phyloP scores from a whole-genome alignment of 1,140 invertebrate species.

The Pseudomyrmex sp. region DNA sequence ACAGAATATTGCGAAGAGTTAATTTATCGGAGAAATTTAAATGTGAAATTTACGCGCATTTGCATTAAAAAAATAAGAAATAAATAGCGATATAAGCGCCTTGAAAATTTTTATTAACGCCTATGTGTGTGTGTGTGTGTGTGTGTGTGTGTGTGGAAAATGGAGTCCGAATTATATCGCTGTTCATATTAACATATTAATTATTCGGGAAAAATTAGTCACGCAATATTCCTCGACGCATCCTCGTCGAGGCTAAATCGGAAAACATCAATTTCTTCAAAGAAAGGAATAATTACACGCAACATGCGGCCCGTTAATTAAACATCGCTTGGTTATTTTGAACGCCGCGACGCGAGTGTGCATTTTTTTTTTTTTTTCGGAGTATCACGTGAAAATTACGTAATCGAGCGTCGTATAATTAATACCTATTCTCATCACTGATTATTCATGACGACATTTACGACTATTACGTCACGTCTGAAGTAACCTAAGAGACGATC shows the following conservation, averaged over 20 bases:
- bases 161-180: constrained; percentile 10
- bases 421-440: constrained; percentile 30
- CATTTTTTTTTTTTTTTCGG: neutral
- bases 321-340: constrained; percentile 24
- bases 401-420: constrained; percentile 47
- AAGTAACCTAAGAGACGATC: constrained; percentile 30
- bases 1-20: neutral
- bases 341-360: neutral
- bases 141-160: neutral
- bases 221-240: constrained; percentile 9
- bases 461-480: constrained; percentile 20
- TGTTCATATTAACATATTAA: constrained; percentile 18
- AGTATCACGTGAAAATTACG: neutral
- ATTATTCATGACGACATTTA: constrained; percentile 47
- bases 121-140: too few species aligned
- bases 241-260: constrained; percentile 15
- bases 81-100: neutral
- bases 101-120: neutral
- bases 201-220: constrained; percentile 28
- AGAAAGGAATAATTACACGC: constrained; percentile 49
- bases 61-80: constrained; percentile 1
- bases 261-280: constrained; percentile 20
- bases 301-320: constrained; percentile 46
- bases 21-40: neutral
- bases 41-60: neutral